Conservation (phyloP, 2,888 invertebrate species). For the Desoria tigrina region DNA sequence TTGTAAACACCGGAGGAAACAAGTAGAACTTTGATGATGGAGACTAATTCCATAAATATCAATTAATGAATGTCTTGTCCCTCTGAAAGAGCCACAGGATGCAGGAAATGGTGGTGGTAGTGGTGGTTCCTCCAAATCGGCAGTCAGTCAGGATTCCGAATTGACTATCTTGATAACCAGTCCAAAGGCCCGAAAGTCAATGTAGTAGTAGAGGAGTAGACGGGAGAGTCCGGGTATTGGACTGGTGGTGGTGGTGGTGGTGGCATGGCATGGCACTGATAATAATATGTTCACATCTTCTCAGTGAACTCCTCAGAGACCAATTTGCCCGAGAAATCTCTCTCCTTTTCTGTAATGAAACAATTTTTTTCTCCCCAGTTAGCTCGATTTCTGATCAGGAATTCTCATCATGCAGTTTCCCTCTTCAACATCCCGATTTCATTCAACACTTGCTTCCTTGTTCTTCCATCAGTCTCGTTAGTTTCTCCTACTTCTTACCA, state of each 20-base stretch:
- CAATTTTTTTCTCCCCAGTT: conserved; percentile 49
- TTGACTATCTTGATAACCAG: not conserved
- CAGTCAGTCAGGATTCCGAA: conserved; percentile 10
- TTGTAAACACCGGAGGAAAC: conserved; percentile 20
- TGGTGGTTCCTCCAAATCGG: not conserved
- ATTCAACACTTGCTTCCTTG: conserved; percentile 10
- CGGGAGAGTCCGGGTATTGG: conserved; percentile 6
- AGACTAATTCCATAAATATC: conserved; percentile 49
- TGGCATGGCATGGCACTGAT: conserved; percentile 6
- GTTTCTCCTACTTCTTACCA: conserved; percentile 8
- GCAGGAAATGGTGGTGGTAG: conserved; percentile 6
- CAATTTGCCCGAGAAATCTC: conserved; percentile 44
- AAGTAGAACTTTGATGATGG: conserved; percentile 15
- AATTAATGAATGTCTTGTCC: conserved; percentile 46
- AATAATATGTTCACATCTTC: conserved; percentile 30
- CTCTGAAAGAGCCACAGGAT: conserved; percentile 16
- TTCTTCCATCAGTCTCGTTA: conserved; percentile 32
- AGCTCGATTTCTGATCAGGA: conserved; percentile 50
- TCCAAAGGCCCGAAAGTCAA: not conserved
- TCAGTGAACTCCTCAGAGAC: conserved; percentile 47
- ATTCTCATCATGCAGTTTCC: conserved; percentile 44
- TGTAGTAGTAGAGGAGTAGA: not conserved
- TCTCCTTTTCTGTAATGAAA: conserved; percentile 49
- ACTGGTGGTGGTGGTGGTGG: not conserved
- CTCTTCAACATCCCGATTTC: conserved; percentile 21